Evolutionary conservation across 2,888 invertebrate genomes (phyloP).

Genomic region (Timandra comae): DNA sequence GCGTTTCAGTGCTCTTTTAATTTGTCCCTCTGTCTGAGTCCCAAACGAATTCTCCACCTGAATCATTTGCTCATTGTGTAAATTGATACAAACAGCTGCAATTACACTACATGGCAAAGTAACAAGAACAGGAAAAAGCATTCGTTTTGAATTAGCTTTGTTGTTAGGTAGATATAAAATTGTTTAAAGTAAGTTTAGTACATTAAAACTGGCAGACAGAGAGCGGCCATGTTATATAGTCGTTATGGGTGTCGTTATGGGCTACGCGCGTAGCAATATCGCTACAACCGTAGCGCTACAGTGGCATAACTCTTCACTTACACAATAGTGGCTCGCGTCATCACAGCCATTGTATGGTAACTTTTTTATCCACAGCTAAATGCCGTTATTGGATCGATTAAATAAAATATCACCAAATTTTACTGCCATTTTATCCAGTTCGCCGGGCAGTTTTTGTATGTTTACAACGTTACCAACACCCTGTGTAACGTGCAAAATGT

Average conservation of each 20-base stretch:
- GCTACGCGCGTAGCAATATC: slow-evolving; percentile 17
- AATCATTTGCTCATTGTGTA: slow-evolving; percentile 30
- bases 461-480: too few relatives aligned
- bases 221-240: slow-evolving; percentile 14
- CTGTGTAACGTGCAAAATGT: too few relatives aligned
- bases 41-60: slow-evolving; percentile 54
- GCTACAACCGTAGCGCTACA: slow-evolving; percentile 14
- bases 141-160: too few relatives aligned
- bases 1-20: slow-evolving; percentile 72
- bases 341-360: slow-evolving; percentile 22
- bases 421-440: too few relatives aligned
- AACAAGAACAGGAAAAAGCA: too few relatives aligned
- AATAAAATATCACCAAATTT: too few relatives aligned
- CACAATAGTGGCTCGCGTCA: slow-evolving; percentile 3
- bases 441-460: too few relatives aligned
- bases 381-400: slow-evolving; percentile 2
- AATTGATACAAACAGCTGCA: slow-evolving; percentile 16
- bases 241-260: slow-evolving; percentile 16
- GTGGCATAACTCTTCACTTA: slow-evolving; percentile 11
- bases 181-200: slow-evolving; percentile 10
- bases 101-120: too few relatives aligned
- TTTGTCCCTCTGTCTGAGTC: slow-evolving; percentile 62
- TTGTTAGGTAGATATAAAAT: too few relatives aligned
- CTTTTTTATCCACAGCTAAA: too few relatives aligned
- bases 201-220: slow-evolving; percentile 14